Evolutionary conservation across 2,888 invertebrate species (phyloP).

Genomic region (Clitarchus hookeri): DNA sequence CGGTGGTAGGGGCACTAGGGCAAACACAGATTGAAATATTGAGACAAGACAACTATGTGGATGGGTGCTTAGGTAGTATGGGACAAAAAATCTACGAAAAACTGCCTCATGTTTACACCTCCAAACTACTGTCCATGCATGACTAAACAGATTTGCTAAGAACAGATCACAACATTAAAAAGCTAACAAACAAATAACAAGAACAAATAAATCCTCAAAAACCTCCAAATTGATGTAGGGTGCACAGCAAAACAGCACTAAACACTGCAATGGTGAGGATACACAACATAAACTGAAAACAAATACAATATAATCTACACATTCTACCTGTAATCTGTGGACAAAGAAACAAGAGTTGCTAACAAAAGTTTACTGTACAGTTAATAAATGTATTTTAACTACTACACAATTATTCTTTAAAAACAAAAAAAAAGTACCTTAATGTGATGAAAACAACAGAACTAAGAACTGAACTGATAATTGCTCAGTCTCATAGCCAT

Average conservation of each 20-base stretch:
- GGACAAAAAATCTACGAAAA: background rate
- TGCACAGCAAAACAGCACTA: background rate
- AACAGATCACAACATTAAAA: conserved; percentile 2
- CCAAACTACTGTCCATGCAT: background rate
- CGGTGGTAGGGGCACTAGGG: conserved; percentile 8
- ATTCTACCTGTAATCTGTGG: background rate
- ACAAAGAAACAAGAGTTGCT: background rate
- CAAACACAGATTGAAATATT: background rate
- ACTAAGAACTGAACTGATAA: background rate
- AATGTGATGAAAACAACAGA: background rate
- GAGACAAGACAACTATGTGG: background rate
- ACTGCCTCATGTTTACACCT: background rate
- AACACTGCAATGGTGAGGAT: background rate
- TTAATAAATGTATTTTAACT: background rate
- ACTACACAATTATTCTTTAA: background rate
- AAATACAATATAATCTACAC: background rate
- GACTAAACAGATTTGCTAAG: background rate
- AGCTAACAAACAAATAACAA: background rate
- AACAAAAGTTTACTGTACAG: background rate
- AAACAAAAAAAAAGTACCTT: background rate
- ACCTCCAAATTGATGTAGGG: background rate
- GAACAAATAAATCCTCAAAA: background rate
- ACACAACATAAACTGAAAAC: conserved; percentile 10
- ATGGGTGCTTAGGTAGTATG: background rate
- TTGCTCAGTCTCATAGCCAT: background rate